Percentiles rank a stretch among this genome's conserved stretches.
Conservation (phyloP, 1,140 invertebrate species). For the Lucilia cuprina region DNA sequence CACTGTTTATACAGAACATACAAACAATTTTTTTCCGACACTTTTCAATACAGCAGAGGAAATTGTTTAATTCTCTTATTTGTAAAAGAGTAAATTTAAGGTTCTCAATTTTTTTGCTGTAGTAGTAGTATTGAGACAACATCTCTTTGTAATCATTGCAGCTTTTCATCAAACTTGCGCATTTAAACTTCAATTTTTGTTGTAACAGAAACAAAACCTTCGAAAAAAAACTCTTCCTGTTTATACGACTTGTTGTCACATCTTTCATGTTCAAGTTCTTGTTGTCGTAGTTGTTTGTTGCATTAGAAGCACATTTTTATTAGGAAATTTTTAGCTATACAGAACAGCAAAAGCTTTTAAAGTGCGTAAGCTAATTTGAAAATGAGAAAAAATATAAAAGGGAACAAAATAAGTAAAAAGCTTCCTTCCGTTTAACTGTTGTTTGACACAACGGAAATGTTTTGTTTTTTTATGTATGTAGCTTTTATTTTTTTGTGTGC, state of each 20-base stretch:
- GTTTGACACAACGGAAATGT: not conserved
- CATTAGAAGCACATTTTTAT: too few relatives aligned
- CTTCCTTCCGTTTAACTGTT: constrained; percentile 5
- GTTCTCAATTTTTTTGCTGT: not conserved
- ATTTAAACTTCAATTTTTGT: not conserved
- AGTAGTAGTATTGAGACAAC: not conserved
- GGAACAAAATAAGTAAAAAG: not conserved
- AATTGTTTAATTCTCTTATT: not conserved
- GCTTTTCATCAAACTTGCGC: not conserved
- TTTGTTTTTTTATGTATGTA: not conserved
- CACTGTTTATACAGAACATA: not conserved
- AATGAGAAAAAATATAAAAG: not conserved
- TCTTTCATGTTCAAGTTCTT: not conserved
- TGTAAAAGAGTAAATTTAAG: not conserved
- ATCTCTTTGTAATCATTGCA: not conserved
- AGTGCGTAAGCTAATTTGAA: not conserved
- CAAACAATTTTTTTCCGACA: not conserved
- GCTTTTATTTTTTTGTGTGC: not conserved
- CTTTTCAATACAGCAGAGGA: not conserved
- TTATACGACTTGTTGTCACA: not conserved
- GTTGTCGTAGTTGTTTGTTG: not conserved
- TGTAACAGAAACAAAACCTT: not conserved
- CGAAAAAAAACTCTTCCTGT: too few relatives aligned
- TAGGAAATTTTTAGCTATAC: not conserved
- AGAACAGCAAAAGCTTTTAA: not conserved